Base-by-base conservation (phyloP, 1,140 invertebrate species). In the Zaprionus taronus region DNA sequence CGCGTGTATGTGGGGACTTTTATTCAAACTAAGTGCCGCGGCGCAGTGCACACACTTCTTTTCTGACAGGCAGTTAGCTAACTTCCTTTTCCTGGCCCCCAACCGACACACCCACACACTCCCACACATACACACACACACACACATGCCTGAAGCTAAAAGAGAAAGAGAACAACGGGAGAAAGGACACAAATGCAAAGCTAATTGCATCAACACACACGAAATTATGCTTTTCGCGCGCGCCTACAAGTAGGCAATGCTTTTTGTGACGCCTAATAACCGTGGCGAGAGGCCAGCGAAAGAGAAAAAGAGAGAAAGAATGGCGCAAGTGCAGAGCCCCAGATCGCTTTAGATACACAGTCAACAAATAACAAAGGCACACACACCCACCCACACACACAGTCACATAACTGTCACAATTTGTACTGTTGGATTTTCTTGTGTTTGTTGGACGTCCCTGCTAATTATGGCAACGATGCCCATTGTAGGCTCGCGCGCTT, bases 11-110 rank as follows among this genome's bases (percentile, higher is more conserved):
- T 74, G 70, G 55, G 67, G 57, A 71, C 64, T 91, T 90, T 91
- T 91, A 90, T 91, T 77, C 85, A 82, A 90, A 85, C 80, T 90
- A 90, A 90, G 85, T 90, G 86, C 81, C 60, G 82, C 86, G 77
- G 81, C 67, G 79, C 86, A 81, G 38, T 49, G 41, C 73, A 70
- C 66, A 56, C 62, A 41, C 61, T 47, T 51, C 20, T 24, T 51
- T 68, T 75, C 49, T 75, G 67, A 53, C 65, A 70, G 70, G 62
- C 76, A 74, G 70, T 78, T 79, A 79, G 79, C 76, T 79, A 68
- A 80, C 84, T 89, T 89, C 84, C 84, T 89, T 89, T 89, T 89
- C 81, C 84, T 89, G 85, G 62, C 55, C 63, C 56, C 49, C 28
- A 28, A 68, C 44, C 38, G 17, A 63, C 49, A 36, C 71, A 28